Conservation (phyloP, 2,888 invertebrate species). For the Chamaedrilus cognettii region DNA sequence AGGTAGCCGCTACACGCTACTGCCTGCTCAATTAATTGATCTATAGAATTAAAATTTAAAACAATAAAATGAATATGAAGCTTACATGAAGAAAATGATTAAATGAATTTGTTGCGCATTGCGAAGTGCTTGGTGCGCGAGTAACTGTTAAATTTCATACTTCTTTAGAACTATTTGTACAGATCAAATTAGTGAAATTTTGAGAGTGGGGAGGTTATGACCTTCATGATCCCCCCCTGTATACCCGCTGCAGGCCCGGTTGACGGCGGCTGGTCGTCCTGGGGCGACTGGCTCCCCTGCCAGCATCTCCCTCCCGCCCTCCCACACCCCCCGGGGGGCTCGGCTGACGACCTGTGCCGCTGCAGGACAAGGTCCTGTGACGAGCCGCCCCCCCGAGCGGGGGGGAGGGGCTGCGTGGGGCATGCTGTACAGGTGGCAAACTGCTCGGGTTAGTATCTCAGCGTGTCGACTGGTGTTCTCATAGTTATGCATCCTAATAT, state of each 20-base stretch:
- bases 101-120: not conserved
- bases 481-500: no score
- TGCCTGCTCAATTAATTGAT: not conserved
- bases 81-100: not conserved
- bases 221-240: no score
- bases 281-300: conserved; percentile 82
- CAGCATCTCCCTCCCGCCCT: conserved; percentile 63
- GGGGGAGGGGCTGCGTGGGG: conserved; percentile 73
- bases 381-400: conserved; percentile 78
- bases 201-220: no score
- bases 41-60: not conserved
- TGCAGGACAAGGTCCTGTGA: conserved; percentile 81
- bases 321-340: no score
- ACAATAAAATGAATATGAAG: not conserved
- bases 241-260: conserved; percentile 42
- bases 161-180: no score
- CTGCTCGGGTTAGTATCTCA: conserved; percentile 57
- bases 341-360: conserved; percentile 67
- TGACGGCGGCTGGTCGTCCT: conserved; percentile 72
- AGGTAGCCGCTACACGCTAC: not conserved
- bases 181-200: no score
- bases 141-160: no score
- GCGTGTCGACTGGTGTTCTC: no score
- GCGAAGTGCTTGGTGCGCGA: not conserved
- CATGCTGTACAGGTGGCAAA: conserved; percentile 54